A percentile compares a stretch with the other conserved stretches of the same genome.
Evolutionary conservation across 2,113 vertebrate genomes (phyloP).

Genomic region (Gallinago jamesoni): DNA sequence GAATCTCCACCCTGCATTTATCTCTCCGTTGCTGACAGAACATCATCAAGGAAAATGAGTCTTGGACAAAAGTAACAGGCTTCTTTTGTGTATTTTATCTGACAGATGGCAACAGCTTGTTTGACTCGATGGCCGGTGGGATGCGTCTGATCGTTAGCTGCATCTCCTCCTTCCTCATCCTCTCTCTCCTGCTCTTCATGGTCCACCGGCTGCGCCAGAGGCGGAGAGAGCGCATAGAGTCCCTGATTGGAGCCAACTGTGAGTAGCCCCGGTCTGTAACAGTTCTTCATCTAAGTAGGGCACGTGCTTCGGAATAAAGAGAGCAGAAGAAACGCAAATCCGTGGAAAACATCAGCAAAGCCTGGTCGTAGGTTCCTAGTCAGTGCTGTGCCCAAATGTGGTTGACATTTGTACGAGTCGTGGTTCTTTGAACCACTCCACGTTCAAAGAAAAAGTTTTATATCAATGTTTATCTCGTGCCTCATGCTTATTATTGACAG

Average conservation of each 20-base stretch:
- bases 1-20: not conserved
- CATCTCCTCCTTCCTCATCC: conserved; percentile 98
- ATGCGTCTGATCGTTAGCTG: conserved; percentile 98
- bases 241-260: conserved; percentile 94
- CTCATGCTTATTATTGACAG: rapidly evolving
- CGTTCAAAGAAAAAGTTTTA: not conserved
- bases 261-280: conserved; percentile 53
- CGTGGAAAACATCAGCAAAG: not conserved
- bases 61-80: not conserved
- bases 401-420: not conserved
- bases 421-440: not conserved
- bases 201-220: conserved; percentile 94
- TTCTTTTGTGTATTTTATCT: not conserved
- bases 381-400: not conserved
- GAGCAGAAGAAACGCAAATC: not conserved
- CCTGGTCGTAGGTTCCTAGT: not conserved
- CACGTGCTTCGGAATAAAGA: not conserved
- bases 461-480: not conserved
- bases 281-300: not conserved
- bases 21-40: not conserved
- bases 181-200: conserved; percentile 98
- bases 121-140: conserved; percentile 97
- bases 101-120: conserved; percentile 92
- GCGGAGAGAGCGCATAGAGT: conserved; percentile 93
- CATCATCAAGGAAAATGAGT: not conserved